Percentiles rank a stretch among this genome's conserved stretches.
Conservation (phyloP, 2,797 vertebrate genomes). For the Petrocephalus sullivani region DNA sequence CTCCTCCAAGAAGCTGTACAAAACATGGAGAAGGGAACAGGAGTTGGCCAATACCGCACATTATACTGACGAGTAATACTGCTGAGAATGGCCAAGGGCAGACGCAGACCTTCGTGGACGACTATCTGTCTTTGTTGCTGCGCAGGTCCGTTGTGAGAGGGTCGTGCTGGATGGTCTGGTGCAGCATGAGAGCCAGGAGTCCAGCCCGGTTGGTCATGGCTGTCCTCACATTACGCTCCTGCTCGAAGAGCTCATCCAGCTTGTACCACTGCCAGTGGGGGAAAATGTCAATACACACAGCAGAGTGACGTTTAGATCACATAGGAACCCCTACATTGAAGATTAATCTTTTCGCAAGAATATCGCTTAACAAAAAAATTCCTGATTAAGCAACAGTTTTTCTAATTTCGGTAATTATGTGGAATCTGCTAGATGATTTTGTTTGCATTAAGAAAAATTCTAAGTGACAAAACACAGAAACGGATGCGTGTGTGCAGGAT, state of each 20-base stretch:
- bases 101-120: not conserved
- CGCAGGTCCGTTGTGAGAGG: constrained; percentile 84
- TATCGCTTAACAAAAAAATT: not conserved
- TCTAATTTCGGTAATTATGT: too few relatives aligned
- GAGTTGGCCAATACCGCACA: not conserved
- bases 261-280: constrained; percentile 80
- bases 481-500: not conserved
- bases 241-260: constrained; percentile 89
- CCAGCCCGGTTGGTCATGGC: constrained; percentile 95
- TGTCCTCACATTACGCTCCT: constrained; percentile 87
- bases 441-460: not conserved
- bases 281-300: not conserved
- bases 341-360: not conserved
- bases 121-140: constrained; percentile 76
- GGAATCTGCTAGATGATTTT: not conserved
- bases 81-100: not conserved
- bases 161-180: constrained; percentile 92
- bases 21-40: not conserved
- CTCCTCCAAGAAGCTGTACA: not conserved
- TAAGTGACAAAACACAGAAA: not conserved
- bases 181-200: constrained; percentile 86
- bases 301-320: not conserved
- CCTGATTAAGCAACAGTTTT: not conserved
- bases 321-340: not conserved
- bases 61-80: not conserved